Conservation (phyloP, 2,797 vertebrate species). For the Pseudochirops cupreus region DNA sequence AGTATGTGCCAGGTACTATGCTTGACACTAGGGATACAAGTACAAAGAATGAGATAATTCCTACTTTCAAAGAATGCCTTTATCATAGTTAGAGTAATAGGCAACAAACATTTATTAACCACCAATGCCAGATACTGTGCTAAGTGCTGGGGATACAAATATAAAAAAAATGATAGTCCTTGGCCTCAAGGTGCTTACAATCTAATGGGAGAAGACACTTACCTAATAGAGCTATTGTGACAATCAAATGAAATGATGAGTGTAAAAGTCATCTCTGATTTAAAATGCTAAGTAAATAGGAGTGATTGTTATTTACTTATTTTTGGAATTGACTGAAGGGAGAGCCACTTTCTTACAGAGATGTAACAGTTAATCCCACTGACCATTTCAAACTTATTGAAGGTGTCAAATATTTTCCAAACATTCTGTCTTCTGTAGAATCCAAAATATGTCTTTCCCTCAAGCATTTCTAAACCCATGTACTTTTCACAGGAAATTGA, state of each 20-base stretch:
- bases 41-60: neutral
- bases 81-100: neutral
- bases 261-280: neutral
- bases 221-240: neutral
- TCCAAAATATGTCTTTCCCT: constrained; percentile 6
- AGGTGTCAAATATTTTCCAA: constrained; percentile 7
- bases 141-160: neutral
- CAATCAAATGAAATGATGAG: neutral
- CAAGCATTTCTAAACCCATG: constrained; percentile 4
- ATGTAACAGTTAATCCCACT: neutral
- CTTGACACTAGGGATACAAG: neutral
- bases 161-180: neutral
- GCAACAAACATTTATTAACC: neutral
- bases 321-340: neutral
- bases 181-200: neutral
- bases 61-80: neutral
- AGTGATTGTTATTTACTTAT: neutral
- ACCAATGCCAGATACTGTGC: neutral
- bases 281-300: neutral
- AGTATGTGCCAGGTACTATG: neutral
- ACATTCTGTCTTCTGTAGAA: neutral
- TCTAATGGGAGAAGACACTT: neutral
- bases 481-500: constrained; percentile 49
- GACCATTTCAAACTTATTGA: neutral
- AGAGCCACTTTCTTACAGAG: neutral